phyloP scores from a whole-genome alignment of 2,113 vertebrate species.

The Chinchilla lanigera region DNA sequence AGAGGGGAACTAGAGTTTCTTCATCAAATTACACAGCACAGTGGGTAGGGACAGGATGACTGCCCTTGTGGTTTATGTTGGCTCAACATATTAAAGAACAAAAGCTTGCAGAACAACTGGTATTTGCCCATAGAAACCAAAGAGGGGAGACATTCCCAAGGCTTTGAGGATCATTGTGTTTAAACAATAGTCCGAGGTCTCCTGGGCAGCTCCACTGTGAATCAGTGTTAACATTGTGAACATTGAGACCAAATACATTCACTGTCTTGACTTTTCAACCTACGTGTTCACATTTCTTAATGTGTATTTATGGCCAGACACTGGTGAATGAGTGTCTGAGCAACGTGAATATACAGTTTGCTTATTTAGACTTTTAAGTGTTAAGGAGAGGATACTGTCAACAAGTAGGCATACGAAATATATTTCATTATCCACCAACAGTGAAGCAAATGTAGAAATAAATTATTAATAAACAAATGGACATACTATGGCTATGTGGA shows the following conservation, averaged over 20 bases:
- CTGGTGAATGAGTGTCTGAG: background rate
- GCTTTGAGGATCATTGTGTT: background rate
- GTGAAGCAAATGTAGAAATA: background rate
- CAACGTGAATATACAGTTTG: background rate
- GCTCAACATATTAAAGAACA: background rate
- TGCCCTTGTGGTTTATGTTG: background rate
- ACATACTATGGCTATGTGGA: background rate
- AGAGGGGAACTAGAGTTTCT: background rate
- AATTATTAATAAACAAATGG: background rate
- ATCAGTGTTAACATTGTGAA: fast-evolving
- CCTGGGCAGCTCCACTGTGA: background rate
- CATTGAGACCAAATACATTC: background rate
- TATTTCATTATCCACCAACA: background rate
- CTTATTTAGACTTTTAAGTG: background rate
- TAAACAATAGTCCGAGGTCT: background rate
- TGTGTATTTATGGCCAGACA: background rate
- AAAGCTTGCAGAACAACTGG: background rate
- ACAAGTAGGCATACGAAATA: background rate
- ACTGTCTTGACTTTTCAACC: background rate
- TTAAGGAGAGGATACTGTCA: background rate
- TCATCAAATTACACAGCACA: background rate
- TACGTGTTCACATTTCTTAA: background rate
- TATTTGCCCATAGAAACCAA: background rate
- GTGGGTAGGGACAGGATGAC: background rate
- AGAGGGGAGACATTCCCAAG: background rate